Percentiles rank a stretch among this genome's conserved stretches.
phyloP scores from a whole-genome alignment of 2,797 vertebrate genomes.

The Sphaeramia orbicularis region DNA sequence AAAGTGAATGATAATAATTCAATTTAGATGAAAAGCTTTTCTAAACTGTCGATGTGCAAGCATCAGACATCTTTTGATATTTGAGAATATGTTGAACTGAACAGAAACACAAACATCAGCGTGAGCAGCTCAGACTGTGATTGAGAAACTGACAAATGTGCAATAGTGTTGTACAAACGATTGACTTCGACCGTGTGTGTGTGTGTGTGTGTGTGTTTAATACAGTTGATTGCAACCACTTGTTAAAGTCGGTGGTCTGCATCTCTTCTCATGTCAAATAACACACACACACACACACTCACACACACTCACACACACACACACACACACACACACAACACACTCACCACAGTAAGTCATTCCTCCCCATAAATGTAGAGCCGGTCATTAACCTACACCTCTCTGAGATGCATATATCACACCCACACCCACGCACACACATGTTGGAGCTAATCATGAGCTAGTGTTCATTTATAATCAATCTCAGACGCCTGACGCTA shows the following conservation, averaged over 20 bases:
- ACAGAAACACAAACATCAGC: constrained; percentile 28
- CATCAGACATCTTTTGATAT: constrained; percentile 21
- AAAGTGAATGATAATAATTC: constrained; percentile 14
- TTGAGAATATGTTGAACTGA: constrained; percentile 21
- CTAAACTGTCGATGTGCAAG: constrained; percentile 1
- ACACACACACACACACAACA: constrained; percentile 30
- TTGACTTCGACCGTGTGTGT: constrained; percentile 11
- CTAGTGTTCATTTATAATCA: constrained; percentile 75
- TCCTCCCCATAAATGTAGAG: constrained; percentile 34
- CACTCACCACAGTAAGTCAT: constrained; percentile 30
- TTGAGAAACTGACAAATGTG: constrained; percentile 18
- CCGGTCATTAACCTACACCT: constrained; percentile 49
- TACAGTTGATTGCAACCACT: constrained; percentile 60
- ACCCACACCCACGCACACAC: constrained; percentile 26
- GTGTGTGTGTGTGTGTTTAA: constrained; percentile 10
- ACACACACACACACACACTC: constrained; percentile 24
- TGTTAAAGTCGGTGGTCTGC: constrained; percentile 52
- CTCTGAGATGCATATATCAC: constrained; percentile 37
- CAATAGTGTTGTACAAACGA: constrained; percentile 5
- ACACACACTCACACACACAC: constrained; percentile 18
- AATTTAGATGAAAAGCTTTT: neutral
- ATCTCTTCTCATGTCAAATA: constrained; percentile 44
- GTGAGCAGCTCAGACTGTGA: constrained; percentile 15
- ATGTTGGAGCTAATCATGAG: constrained; percentile 68
- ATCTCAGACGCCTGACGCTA: constrained; percentile 59